Evolutionary conservation across 2,888 invertebrate species (phyloP).

Genomic region (Drosophila dives): DNA sequence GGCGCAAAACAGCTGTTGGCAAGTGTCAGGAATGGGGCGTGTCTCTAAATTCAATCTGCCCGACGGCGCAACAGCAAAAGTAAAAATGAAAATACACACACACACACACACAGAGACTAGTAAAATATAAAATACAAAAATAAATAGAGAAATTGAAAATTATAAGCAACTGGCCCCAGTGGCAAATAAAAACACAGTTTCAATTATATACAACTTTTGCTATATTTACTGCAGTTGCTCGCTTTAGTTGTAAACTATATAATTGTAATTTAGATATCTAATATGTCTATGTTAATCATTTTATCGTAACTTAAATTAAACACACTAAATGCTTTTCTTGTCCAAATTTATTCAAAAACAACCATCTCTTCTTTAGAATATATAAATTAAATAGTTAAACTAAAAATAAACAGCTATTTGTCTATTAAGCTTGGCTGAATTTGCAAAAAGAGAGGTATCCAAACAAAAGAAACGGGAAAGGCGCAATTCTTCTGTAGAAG

Average conservation of each 20-base stretch:
- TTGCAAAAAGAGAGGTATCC: background rate
- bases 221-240: constrained; percentile 2
- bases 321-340: too few relatives aligned
- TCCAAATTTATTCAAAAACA: too few relatives aligned
- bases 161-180: constrained; percentile 48
- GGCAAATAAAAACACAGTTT: constrained; percentile 40
- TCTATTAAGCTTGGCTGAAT: too few relatives aligned
- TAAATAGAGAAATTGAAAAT: constrained; percentile 66
- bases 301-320: too few relatives aligned
- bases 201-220: constrained; percentile 27
- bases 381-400: too few relatives aligned
- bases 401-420: too few relatives aligned
- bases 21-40: constrained; percentile 66
- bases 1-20: constrained; percentile 72
- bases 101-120: constrained; percentile 22
- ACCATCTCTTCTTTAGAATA: too few relatives aligned
- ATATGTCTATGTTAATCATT: background rate
- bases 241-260: background rate
- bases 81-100: constrained; percentile 7
- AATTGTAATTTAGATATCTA: background rate
- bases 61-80: constrained; percentile 34
- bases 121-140: constrained; percentile 35
- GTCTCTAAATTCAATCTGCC: constrained; percentile 69
- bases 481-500: background rate
- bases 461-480: background rate